Conservation (phyloP, 1,140 invertebrate genomes). For the Pseudachorutes palmiensis region DNA sequence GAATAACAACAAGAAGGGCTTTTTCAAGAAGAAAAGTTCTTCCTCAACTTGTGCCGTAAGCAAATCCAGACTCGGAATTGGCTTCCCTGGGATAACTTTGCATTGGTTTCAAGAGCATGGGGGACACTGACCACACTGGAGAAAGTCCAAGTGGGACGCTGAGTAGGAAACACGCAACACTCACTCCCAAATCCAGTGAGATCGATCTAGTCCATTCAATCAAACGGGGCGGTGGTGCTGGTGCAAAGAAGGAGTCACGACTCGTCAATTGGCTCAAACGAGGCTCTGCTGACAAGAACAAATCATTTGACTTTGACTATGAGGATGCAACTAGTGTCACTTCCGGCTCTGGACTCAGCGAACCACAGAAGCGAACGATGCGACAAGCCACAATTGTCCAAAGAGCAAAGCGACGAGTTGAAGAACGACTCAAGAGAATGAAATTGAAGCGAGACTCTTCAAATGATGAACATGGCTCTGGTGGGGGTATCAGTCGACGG, state of each 20-base stretch:
- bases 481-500: constrained; percentile 31
- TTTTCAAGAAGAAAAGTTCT: constrained; percentile 77
- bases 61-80: constrained; percentile 24
- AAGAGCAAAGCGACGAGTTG: constrained; percentile 71
- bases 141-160: constrained; percentile 40
- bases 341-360: not conserved
- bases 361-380: constrained; percentile 24
- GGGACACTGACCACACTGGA: constrained; percentile 39
- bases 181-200: constrained; percentile 40
- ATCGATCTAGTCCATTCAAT: constrained; percentile 31
- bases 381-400: constrained; percentile 46
- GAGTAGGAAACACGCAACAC: constrained; percentile 37
- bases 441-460: constrained; percentile 37
- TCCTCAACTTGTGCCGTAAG: constrained; percentile 72
- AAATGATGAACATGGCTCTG: constrained; percentile 30
- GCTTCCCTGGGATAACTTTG: constrained; percentile 1
- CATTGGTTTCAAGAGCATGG: constrained; percentile 37
- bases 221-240: constrained; percentile 12
- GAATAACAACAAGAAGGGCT: constrained; percentile 51
- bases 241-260: constrained; percentile 28
- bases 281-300: constrained; percentile 22
- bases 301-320: constrained; percentile 32
- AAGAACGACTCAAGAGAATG: constrained; percentile 69
- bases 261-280: constrained; percentile 33
- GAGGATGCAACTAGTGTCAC: constrained; percentile 23